Evolutionary conservation across 1,140 invertebrate genomes (phyloP).

Genomic region (Oscheius sp.): DNA sequence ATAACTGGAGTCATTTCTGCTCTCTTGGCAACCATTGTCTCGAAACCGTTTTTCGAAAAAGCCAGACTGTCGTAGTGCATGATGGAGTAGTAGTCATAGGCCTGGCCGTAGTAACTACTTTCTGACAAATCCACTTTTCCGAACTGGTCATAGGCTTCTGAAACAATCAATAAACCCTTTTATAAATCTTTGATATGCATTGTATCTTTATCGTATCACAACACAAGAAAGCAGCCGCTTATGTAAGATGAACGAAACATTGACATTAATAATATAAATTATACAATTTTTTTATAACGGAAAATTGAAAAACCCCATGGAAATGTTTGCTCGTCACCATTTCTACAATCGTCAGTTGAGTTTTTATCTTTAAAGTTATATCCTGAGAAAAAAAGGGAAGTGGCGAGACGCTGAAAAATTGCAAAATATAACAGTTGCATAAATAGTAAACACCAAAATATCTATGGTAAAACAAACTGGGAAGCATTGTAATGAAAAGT

Average conservation of each 20-base stretch:
- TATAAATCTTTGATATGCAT: not conserved
- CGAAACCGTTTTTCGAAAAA: constrained; percentile 57
- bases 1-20: constrained; percentile 58
- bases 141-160: constrained; percentile 57
- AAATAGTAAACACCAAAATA: too few species aligned
- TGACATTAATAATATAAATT: not conserved
- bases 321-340: too few species aligned
- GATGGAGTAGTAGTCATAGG: constrained; percentile 48
- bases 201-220: not conserved
- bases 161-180: constrained; percentile 18
- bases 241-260: not conserved
- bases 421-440: too few species aligned
- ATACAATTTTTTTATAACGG: not conserved
- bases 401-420: too few species aligned
- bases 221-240: not conserved
- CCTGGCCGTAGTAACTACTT: constrained; percentile 56
- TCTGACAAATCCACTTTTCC: constrained; percentile 54
- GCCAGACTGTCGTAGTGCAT: constrained; percentile 56
- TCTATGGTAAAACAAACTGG: too few species aligned
- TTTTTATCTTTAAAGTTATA: too few species aligned
- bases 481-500: too few species aligned
- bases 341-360: too few species aligned
- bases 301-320: not conserved
- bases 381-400: too few species aligned
- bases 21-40: constrained; percentile 54